A percentile compares a stretch with the other conserved stretches of the same genome.
phyloP scores from a whole-genome alignment of 2,888 invertebrate genomes.

The Hermodice carunculata region DNA sequence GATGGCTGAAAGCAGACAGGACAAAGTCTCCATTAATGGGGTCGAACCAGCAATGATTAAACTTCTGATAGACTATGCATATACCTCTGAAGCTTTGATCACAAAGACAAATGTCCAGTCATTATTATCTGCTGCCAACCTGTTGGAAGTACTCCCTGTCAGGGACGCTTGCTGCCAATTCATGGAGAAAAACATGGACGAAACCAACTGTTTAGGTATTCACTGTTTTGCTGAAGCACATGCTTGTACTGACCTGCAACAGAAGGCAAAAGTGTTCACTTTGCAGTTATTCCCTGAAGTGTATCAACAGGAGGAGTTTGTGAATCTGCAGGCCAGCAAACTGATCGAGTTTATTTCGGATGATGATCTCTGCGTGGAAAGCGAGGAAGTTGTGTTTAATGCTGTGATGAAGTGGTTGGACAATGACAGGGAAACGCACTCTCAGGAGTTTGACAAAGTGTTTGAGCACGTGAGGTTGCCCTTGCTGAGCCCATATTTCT shows the following conservation, averaged over 20 bases:
- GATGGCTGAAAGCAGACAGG: slow-evolving; percentile 69
- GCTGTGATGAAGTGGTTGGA: slow-evolving; percentile 71
- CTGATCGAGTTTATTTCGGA: slow-evolving; percentile 71
- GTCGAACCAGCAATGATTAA: slow-evolving; percentile 69
- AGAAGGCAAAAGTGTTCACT: slow-evolving; percentile 70
- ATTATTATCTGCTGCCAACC: slow-evolving; percentile 70
- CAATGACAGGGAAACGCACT: slow-evolving; percentile 61
- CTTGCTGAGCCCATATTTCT: slow-evolving; percentile 71
- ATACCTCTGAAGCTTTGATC: slow-evolving; percentile 66
- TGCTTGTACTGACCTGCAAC: slow-evolving; percentile 70
- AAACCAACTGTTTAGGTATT: slow-evolving; percentile 72
- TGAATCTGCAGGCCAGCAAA: slow-evolving; percentile 68
- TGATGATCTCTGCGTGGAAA: slow-evolving; percentile 71
- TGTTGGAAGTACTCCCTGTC: slow-evolving; percentile 69
- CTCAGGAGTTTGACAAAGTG: slow-evolving; percentile 45
- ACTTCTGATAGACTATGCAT: slow-evolving; percentile 70
- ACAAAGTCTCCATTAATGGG: slow-evolving; percentile 68
- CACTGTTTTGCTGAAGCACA: slow-evolving; percentile 73
- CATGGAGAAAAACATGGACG: slow-evolving; percentile 71
- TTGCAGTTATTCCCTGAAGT: slow-evolving; percentile 58
- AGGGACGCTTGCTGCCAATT: slow-evolving; percentile 70
- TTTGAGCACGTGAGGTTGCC: slow-evolving; percentile 71
- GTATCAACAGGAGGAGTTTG: slow-evolving; percentile 61
- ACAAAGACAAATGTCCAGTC: slow-evolving; percentile 70
- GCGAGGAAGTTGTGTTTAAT: slow-evolving; percentile 72